A percentile compares a stretch with the other conserved stretches of the same genome.
phyloP scores from a whole-genome alignment of 2,888 invertebrate genomes.

The Macropis europaea region DNA sequence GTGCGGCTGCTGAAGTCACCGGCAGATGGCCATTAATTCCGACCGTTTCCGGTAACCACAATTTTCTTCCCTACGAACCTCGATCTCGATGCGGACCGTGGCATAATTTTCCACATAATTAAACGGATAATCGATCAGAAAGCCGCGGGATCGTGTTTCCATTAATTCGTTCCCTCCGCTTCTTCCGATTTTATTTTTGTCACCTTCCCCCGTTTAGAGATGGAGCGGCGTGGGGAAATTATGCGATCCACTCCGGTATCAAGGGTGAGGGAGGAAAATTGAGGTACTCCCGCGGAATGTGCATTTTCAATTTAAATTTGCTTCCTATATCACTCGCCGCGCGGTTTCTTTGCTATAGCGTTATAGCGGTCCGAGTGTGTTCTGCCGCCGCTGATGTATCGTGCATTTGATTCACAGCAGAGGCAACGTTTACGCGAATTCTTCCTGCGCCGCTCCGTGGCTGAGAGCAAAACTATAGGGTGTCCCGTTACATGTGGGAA shows the following conservation, averaged over 20 bases:
- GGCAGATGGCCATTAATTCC: conserved; percentile 13
- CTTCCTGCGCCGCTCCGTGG: too few relatives aligned
- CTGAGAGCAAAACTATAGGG: too few relatives aligned
- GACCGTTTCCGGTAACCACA: neutral
- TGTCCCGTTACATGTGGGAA: too few relatives aligned
- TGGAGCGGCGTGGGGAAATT: conserved; percentile 9
- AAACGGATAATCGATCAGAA: conserved; percentile 12
- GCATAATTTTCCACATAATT: conserved; percentile 20
- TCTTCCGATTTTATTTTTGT: too few relatives aligned
- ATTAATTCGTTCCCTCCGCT: neutral
- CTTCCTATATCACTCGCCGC: neutral
- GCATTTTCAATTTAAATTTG: neutral
- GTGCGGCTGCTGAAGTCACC: neutral
- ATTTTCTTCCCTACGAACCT: conserved; percentile 1
- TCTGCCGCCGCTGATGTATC: neutral
- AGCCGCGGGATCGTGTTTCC: neutral
- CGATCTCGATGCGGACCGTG: neutral
- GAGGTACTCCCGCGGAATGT: neutral
- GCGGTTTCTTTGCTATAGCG: neutral
- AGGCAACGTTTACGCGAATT: too few relatives aligned
- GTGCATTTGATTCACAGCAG: too few relatives aligned
- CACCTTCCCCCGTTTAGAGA: too few relatives aligned
- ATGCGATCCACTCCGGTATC: conserved; percentile 2
- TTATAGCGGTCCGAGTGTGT: neutral
- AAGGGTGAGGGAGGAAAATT: neutral